Percentiles rank a stretch among this genome's conserved stretches.
phyloP scores from a whole-genome alignment of 1,140 invertebrate species.

The Zaprionus africanus region DNA sequence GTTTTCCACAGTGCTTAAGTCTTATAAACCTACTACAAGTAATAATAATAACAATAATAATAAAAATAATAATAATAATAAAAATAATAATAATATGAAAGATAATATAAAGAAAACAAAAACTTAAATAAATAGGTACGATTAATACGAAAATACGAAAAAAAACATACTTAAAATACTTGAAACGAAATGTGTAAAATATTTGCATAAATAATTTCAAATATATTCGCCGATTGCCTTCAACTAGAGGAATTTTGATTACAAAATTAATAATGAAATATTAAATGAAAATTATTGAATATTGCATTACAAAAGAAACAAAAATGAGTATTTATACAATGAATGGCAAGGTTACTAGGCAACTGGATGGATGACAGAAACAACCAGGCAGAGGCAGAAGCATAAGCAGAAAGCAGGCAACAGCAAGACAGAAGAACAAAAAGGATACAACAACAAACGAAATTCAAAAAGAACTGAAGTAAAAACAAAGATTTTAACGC shows the following conservation, averaged over 20 bases:
- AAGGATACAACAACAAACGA: slow-evolving; percentile 54
- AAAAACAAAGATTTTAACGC: slow-evolving; percentile 81
- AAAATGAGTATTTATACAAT: slow-evolving; percentile 55
- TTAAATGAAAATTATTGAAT: slow-evolving; percentile 64
- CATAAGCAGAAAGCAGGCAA: slow-evolving; percentile 20
- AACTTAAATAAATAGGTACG: neutral
- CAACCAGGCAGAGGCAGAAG: slow-evolving; percentile 17
- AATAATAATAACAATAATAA: slow-evolving; percentile 35
- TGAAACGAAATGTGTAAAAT: slow-evolving; percentile 73
- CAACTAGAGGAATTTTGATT: slow-evolving; percentile 84
- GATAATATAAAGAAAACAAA: slow-evolving; percentile 1
- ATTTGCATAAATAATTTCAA: slow-evolving; percentile 84
- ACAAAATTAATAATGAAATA: slow-evolving; percentile 75
- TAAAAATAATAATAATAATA: slow-evolving; percentile 19
- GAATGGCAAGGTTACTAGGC: slow-evolving; percentile 40
- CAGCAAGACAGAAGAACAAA: slow-evolving; percentile 43
- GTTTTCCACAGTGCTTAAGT: slow-evolving; percentile 68
- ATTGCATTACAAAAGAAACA: slow-evolving; percentile 53
- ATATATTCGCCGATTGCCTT: slow-evolving; percentile 85
- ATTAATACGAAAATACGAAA: slow-evolving; percentile 8
- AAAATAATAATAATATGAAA: neutral
- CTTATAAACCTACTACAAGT: slow-evolving; percentile 53
- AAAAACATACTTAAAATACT: slow-evolving; percentile 19
- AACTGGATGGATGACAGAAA: slow-evolving; percentile 20
- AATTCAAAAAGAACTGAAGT: slow-evolving; percentile 83